A percentile compares a stretch with the other conserved stretches of the same genome.
Conservation (phyloP, 2,797 vertebrate species). For the Gambelia wislizenii region DNA sequence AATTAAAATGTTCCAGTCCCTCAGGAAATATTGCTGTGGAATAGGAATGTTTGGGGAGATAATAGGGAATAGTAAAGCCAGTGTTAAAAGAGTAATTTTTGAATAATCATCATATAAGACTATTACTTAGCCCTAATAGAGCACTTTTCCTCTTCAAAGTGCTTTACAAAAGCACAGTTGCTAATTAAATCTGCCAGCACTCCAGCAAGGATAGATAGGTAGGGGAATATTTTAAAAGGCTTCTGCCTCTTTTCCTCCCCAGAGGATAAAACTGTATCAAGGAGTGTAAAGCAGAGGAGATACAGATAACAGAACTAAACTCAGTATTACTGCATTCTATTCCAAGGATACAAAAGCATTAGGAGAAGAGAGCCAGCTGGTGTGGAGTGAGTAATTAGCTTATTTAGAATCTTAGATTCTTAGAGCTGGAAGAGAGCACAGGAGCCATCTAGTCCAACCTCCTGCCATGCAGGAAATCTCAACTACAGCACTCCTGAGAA, state of each 20-base stretch:
- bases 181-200: constrained; percentile 23
- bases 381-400: neutral
- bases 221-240: neutral
- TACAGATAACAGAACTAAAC: neutral
- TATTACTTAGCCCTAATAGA: constrained; percentile 7
- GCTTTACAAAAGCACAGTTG: neutral
- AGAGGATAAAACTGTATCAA: neutral
- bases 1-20: neutral
- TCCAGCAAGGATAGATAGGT: neutral
- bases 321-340: neutral
- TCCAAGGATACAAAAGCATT: neutral
- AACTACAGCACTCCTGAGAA: too few species aligned
- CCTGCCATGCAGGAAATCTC: too few species aligned
- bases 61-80: constrained; percentile 10
- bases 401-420: too few species aligned
- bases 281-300: neutral
- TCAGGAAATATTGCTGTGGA: neutral
- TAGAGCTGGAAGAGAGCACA: too few species aligned
- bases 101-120: constrained; percentile 17
- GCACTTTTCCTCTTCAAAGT: constrained; percentile 42
- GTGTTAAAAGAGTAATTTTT: constrained; percentile 9
- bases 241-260: neutral
- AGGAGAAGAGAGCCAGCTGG: too few species aligned
- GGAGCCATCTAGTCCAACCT: too few species aligned
- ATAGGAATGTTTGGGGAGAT: neutral